Conservation (phyloP, 1,140 invertebrate species). For the Rhagoletis pomonella region DNA sequence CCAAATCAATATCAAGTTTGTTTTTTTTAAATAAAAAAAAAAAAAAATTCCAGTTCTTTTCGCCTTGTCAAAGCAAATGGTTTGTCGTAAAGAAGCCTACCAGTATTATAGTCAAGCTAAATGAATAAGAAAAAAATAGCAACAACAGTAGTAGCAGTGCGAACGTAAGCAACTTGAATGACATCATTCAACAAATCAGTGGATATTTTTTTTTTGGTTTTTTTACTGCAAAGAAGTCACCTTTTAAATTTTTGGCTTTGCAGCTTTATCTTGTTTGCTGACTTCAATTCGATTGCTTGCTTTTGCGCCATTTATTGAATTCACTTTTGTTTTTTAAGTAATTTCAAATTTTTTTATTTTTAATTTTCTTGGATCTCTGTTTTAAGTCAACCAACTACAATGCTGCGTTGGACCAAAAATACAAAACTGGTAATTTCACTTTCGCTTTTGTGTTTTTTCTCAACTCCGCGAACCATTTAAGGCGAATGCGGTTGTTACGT, state of each 20-base stretch:
- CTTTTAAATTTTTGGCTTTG: not conserved
- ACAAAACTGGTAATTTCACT: slow-evolving; percentile 36
- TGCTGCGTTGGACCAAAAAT: slow-evolving; percentile 1
- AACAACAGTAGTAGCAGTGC: not conserved
- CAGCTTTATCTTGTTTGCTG: not conserved
- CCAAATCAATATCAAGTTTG: slow-evolving; percentile 19
- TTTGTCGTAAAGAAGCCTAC: too few species aligned
- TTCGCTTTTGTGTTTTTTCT: not conserved
- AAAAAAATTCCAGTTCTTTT: too few species aligned
- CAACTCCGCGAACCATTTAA: not conserved
- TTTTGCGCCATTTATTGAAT: not conserved
- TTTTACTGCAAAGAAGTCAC: slow-evolving; percentile 26
- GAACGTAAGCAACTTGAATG: not conserved
- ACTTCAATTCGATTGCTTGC: slow-evolving; percentile 15
- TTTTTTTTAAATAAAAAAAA: slow-evolving; percentile 4
- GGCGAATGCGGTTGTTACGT: not conserved
- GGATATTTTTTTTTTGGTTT: not conserved
- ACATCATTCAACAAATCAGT: slow-evolving; percentile 5
- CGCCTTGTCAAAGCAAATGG: too few species aligned
- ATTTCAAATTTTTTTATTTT: not conserved
- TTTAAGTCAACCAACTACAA: not conserved
- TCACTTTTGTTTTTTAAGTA: not conserved
- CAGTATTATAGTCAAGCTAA: not conserved
- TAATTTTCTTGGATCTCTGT: not conserved
- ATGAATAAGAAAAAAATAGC: not conserved